Evolutionary conservation across 1,140 invertebrate species (phyloP), one percentile per base, ranked within the genome.

Genomic region (Phortica variegata): DNA sequence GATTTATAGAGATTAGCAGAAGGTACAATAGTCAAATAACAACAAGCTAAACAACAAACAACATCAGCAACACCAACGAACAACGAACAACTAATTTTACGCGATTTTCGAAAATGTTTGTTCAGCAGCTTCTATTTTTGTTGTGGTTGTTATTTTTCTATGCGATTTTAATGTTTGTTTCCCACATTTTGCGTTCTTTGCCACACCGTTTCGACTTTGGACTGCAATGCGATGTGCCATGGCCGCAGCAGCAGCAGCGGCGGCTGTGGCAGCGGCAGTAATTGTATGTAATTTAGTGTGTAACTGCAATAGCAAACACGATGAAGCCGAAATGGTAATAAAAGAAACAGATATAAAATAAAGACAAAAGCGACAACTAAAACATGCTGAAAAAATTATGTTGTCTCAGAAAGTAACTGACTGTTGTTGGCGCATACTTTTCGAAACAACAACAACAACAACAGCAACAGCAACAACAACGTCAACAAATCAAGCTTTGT

Each of bases 201-300:
- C 2, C 16, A 12, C 12, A 18, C n/a, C n/a, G n/a, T n/a, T n/a
- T n/a, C n/a, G n/a, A n/a, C n/a, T n/a, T n/a, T n/a, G n/a, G n/a
- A n/a, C n/a, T n/a, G n/a, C n/a, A n/a, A n/a, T n/a, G n/a, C n/a
- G n/a, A n/a, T n/a, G n/a, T n/a, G n/a, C 26, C 6, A 29, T 12
- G 16, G 40, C 40, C 21, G 26, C 20, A 15, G 23, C 42, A 23
- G 43, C 33, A 37, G 17, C 47, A 61, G n/a, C n/a, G n/a, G n/a
- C n/a, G n/a, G n/a, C n/a, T n/a, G n/a, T n/a, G n/a, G n/a, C n/a
- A n/a, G n/a, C n/a, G n/a, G n/a, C n/a, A 65, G 65, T 70, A 70
- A 70, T 70, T 70, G 61, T 57, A 58, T 69, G 66, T 62, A 70
- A 70, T 70, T 70, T 70, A 60, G 66, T 66, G 59, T 68, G 63